Percentiles rank a stretch among this genome's conserved stretches.
phyloP scores from a whole-genome alignment of 2,113 vertebrate species.

The Aplodontia rufa region DNA sequence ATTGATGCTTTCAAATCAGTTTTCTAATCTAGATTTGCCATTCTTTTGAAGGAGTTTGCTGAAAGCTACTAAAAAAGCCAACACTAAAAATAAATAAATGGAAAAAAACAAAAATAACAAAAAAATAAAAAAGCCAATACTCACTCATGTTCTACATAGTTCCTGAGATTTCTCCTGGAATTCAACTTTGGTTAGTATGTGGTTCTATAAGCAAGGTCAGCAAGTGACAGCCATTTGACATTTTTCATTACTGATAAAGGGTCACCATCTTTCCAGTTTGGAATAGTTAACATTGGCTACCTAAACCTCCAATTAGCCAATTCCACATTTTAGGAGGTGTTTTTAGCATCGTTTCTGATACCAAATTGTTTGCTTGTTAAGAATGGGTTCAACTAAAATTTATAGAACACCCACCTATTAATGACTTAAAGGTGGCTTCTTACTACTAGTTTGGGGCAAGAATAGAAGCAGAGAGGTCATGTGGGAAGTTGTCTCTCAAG shows the following conservation, averaged over 20 bases:
- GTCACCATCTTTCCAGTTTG: background rate
- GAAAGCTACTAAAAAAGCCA: background rate
- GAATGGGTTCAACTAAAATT: background rate
- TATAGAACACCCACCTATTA: background rate
- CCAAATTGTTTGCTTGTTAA: conserved; percentile 9
- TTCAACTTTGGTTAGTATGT: background rate
- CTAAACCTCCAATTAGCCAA: background rate
- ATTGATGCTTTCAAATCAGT: conserved; percentile 22
- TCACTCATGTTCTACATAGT: background rate
- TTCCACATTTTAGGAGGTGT: background rate
- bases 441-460: background rate
- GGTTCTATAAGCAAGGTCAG: background rate
- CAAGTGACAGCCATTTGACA: background rate
- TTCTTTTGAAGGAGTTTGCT: conserved; percentile 25
- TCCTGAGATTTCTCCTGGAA: conserved; percentile 22
- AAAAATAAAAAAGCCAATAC: background rate
- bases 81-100: too few species aligned
- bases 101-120: too few species aligned
- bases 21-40: background rate
- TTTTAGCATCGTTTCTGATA: background rate
- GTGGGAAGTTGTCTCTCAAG: background rate
- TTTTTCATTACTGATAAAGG: background rate
- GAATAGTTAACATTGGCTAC: background rate
- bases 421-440: background rate
- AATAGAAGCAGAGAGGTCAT: background rate